Evolutionary conservation across 1,140 invertebrate species (phyloP), one percentile per base, ranked within the genome.

Genomic region (Bombus affinis): DNA sequence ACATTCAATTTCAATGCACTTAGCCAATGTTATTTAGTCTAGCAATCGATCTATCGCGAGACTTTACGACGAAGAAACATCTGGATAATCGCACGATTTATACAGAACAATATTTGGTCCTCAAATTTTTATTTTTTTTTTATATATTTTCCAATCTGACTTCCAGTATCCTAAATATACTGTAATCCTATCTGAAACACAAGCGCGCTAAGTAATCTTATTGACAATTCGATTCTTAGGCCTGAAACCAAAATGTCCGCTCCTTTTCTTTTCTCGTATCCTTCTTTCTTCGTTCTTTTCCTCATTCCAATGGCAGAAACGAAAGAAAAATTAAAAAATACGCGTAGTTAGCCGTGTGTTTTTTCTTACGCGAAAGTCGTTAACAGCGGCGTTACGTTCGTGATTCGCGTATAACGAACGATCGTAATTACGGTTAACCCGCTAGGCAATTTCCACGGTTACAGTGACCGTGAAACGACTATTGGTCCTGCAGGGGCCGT

Each of bases 401-500:
- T 73, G 76, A 72, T 77, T 57, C 72, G 81, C 65, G 82, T 87
- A 85, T 87, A 89, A 90, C 88, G 85, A 73, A 78, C 88, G 85
- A 68, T 81, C 68, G 89, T 89, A 89, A 89, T 90, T 89, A 89
- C 86, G 74, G 85, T 82, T 84, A 89, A 90, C 79, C 88, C 70
- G 76, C 28, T 42, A 85, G 71, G 88, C 86, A 90, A 90, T 90
- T 90, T 88, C 89, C 80, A 90, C 80, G 83, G 83, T 88, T 90
- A 90, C 88, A 88, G 89, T 90, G 88, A 90, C 88, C 89, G 89
- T 90, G 89, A 90, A 90, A 90, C 89, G 89, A 90, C 86, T 90
- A 90, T 90, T 90, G 89, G 88, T 83, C 89, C 86, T 83, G 71
- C 66, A 76, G 88, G 89, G 73, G 88, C 65, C 47, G 86, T 90